phyloP scores from a whole-genome alignment of 2,888 invertebrate species.

The Pachydiplax longipennis region DNA sequence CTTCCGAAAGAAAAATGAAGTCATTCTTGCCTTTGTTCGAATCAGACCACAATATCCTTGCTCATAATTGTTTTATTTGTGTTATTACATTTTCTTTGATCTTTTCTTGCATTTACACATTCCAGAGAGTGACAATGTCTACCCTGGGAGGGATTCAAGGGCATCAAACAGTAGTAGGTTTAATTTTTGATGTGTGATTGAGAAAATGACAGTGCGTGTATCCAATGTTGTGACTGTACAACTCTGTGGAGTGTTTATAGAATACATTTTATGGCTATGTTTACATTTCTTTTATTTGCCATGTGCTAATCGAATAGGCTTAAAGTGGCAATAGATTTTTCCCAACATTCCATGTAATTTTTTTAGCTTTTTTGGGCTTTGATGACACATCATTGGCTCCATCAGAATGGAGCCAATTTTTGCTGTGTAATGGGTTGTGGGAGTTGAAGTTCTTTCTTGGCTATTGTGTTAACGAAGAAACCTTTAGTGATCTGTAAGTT shows the following conservation, averaged over 20 bases:
- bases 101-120: conserved; percentile 57
- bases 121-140: conserved; percentile 57
- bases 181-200: conserved; percentile 41
- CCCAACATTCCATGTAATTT: conserved; percentile 40
- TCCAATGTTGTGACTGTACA: conserved; percentile 19
- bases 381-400: conserved; percentile 24
- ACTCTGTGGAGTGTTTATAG: conserved; percentile 42
- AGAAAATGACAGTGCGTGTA: conserved; percentile 19
- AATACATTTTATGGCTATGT: conserved; percentile 40
- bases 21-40: conserved; percentile 43
- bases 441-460: conserved; percentile 45
- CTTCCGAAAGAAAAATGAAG: neutral
- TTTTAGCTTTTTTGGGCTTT: conserved; percentile 36
- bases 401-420: conserved; percentile 11
- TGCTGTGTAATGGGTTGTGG: conserved; percentile 44
- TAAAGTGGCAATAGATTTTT: conserved; percentile 40
- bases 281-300: conserved; percentile 44
- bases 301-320: conserved; percentile 36
- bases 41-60: conserved; percentile 51
- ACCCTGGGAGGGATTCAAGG: conserved; percentile 63
- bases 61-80: conserved; percentile 48
- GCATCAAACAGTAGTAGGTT: conserved; percentile 57
- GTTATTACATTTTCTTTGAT: conserved; percentile 49
- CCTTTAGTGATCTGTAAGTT: conserved; percentile 45
- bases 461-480: conserved; percentile 42